These are phyloP conservation scores for Poecile atricapillus DNA, from an alignment of 2,113 vertebrate genomes.

Conservation along the genomic window DNA sequence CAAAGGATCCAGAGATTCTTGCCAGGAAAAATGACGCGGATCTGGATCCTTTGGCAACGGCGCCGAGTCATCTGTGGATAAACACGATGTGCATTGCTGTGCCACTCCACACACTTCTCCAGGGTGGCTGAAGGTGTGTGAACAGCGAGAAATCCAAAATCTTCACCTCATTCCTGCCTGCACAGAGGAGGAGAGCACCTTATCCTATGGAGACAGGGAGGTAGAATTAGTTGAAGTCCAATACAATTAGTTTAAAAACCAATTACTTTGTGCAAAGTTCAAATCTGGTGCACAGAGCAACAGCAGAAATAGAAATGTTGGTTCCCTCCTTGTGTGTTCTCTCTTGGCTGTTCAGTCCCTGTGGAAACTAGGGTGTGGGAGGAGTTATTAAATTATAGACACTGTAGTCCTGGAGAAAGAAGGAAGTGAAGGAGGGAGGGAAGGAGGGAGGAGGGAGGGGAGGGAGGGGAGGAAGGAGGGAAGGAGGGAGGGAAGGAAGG, in stretches of 20 bases:
- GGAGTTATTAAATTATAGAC: background rate
- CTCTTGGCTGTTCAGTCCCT: background rate
- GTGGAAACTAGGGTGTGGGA: background rate
- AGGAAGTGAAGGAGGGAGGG: rapidly evolving
- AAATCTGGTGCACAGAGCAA: background rate
- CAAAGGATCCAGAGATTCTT: constrained; percentile 32
- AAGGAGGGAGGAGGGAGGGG: rapidly evolving
- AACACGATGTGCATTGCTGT: background rate
- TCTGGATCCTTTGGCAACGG: constrained; percentile 1
- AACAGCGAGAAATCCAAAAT: background rate
- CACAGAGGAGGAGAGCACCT: background rate
- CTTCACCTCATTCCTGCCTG: background rate
- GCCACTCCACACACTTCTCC: background rate
- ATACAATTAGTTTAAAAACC: background rate
- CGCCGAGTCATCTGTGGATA: background rate
- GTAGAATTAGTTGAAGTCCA: background rate
- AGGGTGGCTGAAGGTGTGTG: background rate
- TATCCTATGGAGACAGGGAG: background rate
- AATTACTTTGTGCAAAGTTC: background rate
- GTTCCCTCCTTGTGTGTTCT: background rate
- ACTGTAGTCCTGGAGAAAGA: background rate
- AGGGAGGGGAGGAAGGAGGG: background rate
- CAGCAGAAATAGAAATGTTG: rapidly evolving
- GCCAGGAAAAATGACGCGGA: constrained; percentile 10
- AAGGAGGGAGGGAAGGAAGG: background rate